Evolutionary conservation across 2,113 vertebrate genomes (phyloP).

Genomic region (Psittacara wagleri): DNA sequence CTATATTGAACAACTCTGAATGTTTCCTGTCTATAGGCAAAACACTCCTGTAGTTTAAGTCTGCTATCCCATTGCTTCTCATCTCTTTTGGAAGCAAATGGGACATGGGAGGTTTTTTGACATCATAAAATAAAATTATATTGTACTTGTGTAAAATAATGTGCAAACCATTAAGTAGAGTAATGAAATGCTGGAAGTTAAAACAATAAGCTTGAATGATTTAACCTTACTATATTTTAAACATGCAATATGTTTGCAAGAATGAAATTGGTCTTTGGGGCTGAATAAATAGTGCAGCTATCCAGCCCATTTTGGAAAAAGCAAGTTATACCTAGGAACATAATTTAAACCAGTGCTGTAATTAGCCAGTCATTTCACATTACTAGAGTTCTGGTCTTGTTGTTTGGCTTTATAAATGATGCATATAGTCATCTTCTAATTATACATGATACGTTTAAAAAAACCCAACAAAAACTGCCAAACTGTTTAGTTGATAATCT

Average conservation of each 20-base stretch:
- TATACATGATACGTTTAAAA: neutral
- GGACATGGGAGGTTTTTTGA: neutral
- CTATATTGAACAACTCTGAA: neutral
- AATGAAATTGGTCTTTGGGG: conserved; percentile 57
- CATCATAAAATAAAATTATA: conserved; percentile 1
- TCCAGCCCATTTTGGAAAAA: conserved; percentile 43
- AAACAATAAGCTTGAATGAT: conserved; percentile 46
- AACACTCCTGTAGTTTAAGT: neutral
- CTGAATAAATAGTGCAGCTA: conserved; percentile 46
- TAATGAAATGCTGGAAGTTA: conserved; percentile 53
- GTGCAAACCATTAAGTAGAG: conserved; percentile 48
- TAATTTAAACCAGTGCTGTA: conserved; percentile 46
- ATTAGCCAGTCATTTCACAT: conserved; percentile 52
- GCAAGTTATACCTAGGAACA: conserved; percentile 33
- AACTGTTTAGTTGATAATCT: conserved; percentile 15
- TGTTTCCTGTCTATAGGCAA: conserved; percentile 1
- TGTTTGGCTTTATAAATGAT: conserved; percentile 35
- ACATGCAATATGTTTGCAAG: conserved; percentile 51
- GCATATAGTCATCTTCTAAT: conserved; percentile 7
- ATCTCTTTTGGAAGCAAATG: conserved; percentile 4
- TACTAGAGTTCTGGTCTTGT: neutral
- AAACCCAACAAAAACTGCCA: neutral
- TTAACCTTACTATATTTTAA: conserved; percentile 56
- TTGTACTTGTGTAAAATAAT: conserved; percentile 44
- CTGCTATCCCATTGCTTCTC: neutral